Evolutionary conservation across 2,113 vertebrate species (phyloP), one percentile per base, ranked within the genome.

Genomic region (Peromyscus leucopus): DNA sequence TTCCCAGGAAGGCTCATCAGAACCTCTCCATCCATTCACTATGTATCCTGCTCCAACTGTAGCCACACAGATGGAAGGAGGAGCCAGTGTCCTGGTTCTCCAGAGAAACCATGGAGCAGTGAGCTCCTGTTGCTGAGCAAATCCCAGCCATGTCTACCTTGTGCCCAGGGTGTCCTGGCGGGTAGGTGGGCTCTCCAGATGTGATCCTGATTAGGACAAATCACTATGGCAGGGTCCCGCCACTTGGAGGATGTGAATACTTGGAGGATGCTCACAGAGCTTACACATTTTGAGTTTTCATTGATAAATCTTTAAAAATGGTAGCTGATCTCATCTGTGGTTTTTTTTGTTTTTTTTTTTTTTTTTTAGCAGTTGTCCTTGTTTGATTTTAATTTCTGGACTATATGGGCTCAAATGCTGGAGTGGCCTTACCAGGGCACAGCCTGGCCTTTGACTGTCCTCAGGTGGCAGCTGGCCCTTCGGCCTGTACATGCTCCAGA

Each of bases 271-370:
- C 46, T 24, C 59, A 28, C 39, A 7, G 31, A 46, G 61, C n/a
- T 46, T 4, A 26, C 2, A 12, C 33, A 21, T 13, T 13, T 63
- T 19, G 71, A 59, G 16, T 63, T 26, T 75, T 31, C 63, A 36
- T 87, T 36, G 42, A 55, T 6, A 55, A 36, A 16, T 42, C 67
- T 71, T 80, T n/a, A 57, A 1, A 42, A 33, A 78, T 2, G 12
- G 99, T 99, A 99, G 99, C 99, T n/a, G 98, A 99, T 16, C 51
- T 98, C 10, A 96, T 96, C 24, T 98, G 98, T 89, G 95, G 96
- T 89, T 98, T 84, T 83, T 33, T 72, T 69, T 26, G n/a, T 42
- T 42, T 42, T 42, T 42, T 42, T 42, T 42, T 42, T 42, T 3
- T 83, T 33, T 72, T 69, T 26, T 0, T 11, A 33, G 2, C 42